phyloP scores from a whole-genome alignment of 1,140 invertebrate genomes.

The Hermatobates lingyangjiaoensis region DNA sequence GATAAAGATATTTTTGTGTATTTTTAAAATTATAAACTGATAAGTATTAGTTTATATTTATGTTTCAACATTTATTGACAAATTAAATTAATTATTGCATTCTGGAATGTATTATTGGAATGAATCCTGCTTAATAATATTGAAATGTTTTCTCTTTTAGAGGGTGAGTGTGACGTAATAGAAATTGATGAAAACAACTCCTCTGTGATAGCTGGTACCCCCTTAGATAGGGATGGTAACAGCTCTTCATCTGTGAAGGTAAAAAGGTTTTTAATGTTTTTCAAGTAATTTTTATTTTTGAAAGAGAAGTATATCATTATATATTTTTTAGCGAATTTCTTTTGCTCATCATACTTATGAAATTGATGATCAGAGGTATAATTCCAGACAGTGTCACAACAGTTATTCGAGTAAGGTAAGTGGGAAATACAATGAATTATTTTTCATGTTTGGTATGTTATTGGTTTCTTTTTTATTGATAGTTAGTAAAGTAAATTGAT shows the following conservation, averaged over 20 bases:
- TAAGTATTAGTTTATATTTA: no score
- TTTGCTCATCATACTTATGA: conserved; percentile 14
- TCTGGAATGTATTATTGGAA: no score
- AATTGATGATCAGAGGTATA: conserved; percentile 14
- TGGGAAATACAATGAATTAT: no score
- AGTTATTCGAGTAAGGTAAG: conserved; percentile 15
- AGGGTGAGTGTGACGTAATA: conserved; percentile 71
- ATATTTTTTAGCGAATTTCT: conserved; percentile 7
- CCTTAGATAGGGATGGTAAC: conserved; percentile 20
- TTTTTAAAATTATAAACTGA: no score
- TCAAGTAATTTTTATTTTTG: conserved; percentile 2
- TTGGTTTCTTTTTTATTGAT: no score
- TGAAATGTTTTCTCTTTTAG: conserved; percentile 19
- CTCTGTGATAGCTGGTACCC: conserved; percentile 49
- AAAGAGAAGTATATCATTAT: not conserved
- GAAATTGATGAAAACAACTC: conserved; percentile 77
- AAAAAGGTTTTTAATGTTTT: conserved; percentile 19
- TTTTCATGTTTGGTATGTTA: no score
- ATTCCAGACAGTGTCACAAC: conserved; percentile 11
- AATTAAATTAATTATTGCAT: no score
- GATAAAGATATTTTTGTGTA: no score
- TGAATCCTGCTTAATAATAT: no score
- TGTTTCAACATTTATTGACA: no score
- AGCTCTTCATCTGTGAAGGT: conserved; percentile 68
- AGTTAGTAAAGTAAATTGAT: no score